Conservation (phyloP, 2,113 vertebrate species). For the Tursiops truncatus region DNA sequence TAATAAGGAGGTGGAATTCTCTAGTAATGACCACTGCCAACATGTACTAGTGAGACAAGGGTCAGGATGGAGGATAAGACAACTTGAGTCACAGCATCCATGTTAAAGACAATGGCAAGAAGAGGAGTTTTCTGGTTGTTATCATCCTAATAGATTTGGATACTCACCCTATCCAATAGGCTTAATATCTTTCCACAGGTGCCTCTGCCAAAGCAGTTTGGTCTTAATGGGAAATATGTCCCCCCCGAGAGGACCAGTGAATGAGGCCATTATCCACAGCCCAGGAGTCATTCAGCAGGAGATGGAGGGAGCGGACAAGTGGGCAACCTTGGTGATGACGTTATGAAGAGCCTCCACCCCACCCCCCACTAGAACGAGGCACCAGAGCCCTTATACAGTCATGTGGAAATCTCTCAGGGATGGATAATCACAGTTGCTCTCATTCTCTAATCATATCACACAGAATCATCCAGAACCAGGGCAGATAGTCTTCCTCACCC, state of each 20-base stretch:
- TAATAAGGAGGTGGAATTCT: neutral
- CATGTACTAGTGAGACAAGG: neutral
- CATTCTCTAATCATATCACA: neutral
- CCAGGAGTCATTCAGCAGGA: neutral
- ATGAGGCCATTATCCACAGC: neutral
- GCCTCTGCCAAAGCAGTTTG: neutral
- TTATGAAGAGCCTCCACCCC: neutral
- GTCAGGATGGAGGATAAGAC: neutral
- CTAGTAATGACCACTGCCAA: neutral
- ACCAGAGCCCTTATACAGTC: neutral
- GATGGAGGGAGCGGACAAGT: neutral
- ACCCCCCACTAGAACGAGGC: neutral
- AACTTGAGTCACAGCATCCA: neutral
- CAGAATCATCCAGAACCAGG: neutral
- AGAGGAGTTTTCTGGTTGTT: neutral
- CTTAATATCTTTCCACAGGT: neutral
- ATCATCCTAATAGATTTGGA: neutral
- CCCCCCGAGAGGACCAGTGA: neutral
- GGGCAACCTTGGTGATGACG: neutral
- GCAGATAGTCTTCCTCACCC: neutral
- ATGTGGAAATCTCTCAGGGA: neutral
- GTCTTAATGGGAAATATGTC: slow-evolving; percentile 30
- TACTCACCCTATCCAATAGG: neutral
- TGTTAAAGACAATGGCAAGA: neutral
- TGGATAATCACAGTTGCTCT: neutral